Evolutionary conservation across 2,113 vertebrate genomes (phyloP).

Genomic region (Garra rufa): DNA sequence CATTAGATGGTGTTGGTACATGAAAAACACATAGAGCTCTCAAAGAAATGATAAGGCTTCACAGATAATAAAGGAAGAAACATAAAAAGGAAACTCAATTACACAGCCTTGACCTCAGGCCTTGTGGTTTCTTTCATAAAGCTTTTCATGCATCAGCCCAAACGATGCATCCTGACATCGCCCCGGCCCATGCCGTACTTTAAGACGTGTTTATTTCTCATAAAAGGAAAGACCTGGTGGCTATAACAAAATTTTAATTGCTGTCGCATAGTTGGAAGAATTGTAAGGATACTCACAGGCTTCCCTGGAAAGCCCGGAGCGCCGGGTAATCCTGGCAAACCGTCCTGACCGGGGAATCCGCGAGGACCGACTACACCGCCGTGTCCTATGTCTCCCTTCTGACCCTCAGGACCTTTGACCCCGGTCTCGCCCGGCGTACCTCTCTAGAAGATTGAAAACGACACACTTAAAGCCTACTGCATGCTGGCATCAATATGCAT

Average conservation of each 20-base stretch:
- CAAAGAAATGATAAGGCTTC: background rate
- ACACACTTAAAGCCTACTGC: background rate
- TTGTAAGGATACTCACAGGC: slow-evolving; percentile 68
- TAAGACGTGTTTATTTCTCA: background rate
- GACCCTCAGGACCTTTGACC: slow-evolving; percentile 68
- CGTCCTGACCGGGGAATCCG: slow-evolving; percentile 73
- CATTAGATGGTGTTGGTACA: background rate
- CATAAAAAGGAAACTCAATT: background rate
- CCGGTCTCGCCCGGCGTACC: slow-evolving; percentile 70
- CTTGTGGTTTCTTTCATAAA: background rate
- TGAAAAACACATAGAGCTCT: background rate
- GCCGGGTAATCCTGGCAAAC: slow-evolving; percentile 73
- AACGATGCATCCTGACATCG: background rate
- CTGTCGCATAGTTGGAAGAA: background rate
- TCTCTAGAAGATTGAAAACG: slow-evolving; percentile 62
- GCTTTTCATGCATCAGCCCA: background rate
- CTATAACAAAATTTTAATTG: background rate
- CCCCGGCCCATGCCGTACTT: background rate
- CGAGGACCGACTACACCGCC: slow-evolving; percentile 68
- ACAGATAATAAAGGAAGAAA: background rate
- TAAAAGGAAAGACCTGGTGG: background rate
- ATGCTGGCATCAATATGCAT: background rate
- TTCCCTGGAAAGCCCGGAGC: slow-evolving; percentile 77
- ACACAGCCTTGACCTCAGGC: background rate
- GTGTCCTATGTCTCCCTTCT: slow-evolving; percentile 72